A percentile compares a stretch with the other conserved stretches of the same genome.
phyloP scores from a whole-genome alignment of 2,113 vertebrate species.

The Phaethon lepturus region DNA sequence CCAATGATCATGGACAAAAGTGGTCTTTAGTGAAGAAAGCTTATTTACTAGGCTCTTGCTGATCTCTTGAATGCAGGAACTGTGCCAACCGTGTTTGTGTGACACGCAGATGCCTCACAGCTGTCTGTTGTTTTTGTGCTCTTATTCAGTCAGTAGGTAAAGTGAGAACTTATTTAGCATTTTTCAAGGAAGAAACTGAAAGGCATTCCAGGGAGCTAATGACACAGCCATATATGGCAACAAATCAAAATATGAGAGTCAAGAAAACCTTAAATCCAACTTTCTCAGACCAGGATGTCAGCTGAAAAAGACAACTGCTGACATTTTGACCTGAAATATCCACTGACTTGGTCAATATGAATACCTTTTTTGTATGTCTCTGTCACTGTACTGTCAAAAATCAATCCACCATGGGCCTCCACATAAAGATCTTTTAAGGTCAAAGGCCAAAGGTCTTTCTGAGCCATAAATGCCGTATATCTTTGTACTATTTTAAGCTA shows the following conservation, averaged over 20 bases:
- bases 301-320: slow-evolving; percentile 68
- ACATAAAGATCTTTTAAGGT: slow-evolving; percentile 75
- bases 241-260: slow-evolving; percentile 37
- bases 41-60: slow-evolving; percentile 32
- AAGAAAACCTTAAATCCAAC: slow-evolving; percentile 29
- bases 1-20: slow-evolving; percentile 66
- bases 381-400: slow-evolving; percentile 72
- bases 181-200: slow-evolving; percentile 41
- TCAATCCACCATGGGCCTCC: slow-evolving; percentile 69
- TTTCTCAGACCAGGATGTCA: slow-evolving; percentile 57
- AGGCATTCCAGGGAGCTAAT: slow-evolving; percentile 38
- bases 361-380: slow-evolving; percentile 72
- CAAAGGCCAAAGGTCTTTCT: slow-evolving; percentile 70
- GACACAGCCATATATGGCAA: not conserved
- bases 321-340: slow-evolving; percentile 76
- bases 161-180: slow-evolving; percentile 68
- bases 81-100: slow-evolving; percentile 53
- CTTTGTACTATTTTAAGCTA: slow-evolving; percentile 67
- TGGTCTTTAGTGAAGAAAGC: slow-evolving; percentile 63
- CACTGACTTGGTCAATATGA: slow-evolving; percentile 66
- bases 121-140: slow-evolving; percentile 67
- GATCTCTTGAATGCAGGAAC: slow-evolving; percentile 58
- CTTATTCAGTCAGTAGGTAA: slow-evolving; percentile 66
- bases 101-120: slow-evolving; percentile 51
- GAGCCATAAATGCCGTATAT: slow-evolving; percentile 50